Base-by-base conservation (phyloP, 2,888 invertebrate species). In the Meta bourneti region DNA sequence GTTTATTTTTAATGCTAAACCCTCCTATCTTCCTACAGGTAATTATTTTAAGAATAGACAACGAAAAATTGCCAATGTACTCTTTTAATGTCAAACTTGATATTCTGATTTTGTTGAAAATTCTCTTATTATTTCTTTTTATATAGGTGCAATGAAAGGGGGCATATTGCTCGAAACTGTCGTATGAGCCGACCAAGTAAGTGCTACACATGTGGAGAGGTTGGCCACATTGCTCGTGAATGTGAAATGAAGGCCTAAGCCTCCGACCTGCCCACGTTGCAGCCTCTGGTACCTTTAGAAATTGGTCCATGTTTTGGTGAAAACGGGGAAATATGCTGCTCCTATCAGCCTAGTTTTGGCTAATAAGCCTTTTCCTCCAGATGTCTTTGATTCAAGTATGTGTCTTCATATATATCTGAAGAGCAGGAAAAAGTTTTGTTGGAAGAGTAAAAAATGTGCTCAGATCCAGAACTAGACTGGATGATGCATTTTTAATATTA, bases 161-260 rank as follows among this genome's bases (percentile, higher is more conserved):
- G 95, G 49, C 95, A 95, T 94, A 94, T 95, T 93, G 95, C 95
- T 80, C 94, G 95, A 61, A 94, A 95, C 93, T 95, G 95, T 94
- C 94, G 94, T 34, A 49, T 87, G 69, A 87, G 89, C 81, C 93
- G 93, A 77, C 74, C 78, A 72, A 84, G 79, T 77, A 93, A 93
- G 90, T 94, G 94, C 89, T 94, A 95, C 94, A 94, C 95, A 93
- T 95, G 95, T 94, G 95, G 95, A 61, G 94, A 95, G 91, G 94
- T 94, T 80, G 95, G 95, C 90, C 95, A 95, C 93, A 94, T 95
- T 92, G 95, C 95, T 77, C 94, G 95, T 11, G 95, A 95, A 85
- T 95, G 95, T 93, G 92, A 84, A 84, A 84, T 84, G 83, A 84
- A 93, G 89, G 86, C 90, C 70, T 91, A 91, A 91, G 74, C 75